These are phyloP conservation scores for Ellobium chinense DNA, from an alignment of 2,888 invertebrate genomes.

Conservation along the genomic window DNA sequence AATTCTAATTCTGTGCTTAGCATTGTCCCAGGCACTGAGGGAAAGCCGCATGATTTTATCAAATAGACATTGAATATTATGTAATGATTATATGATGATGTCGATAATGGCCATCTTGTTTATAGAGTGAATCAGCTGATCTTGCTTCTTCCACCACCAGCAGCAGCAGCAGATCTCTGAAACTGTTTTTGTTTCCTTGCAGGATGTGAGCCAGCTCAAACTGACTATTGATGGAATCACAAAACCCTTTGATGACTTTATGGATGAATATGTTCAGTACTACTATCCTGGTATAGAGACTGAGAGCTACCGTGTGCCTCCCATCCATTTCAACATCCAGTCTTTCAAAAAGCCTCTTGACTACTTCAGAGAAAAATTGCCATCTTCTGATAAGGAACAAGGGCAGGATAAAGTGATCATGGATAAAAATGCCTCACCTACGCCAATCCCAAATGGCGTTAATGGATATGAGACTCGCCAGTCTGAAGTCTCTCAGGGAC, in stretches of 20 bases:
- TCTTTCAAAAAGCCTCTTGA: conserved; percentile 25
- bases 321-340: conserved; percentile 51
- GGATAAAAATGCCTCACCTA: too few species aligned
- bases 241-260: conserved; percentile 40
- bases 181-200: neutral
- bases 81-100: too few species aligned
- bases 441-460: too few species aligned
- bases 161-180: too few species aligned
- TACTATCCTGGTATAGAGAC: conserved; percentile 38
- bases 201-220: conserved; percentile 39
- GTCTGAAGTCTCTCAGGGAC: neutral
- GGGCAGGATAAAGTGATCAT: too few species aligned
- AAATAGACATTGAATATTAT: too few species aligned
- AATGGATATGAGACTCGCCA: neutral
- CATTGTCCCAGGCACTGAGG: too few species aligned
- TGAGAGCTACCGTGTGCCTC: conserved; percentile 47
- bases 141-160: too few species aligned
- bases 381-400: neutral
- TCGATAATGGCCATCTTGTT: too few species aligned
- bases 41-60: too few species aligned
- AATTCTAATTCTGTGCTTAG: too few species aligned
- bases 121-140: too few species aligned
- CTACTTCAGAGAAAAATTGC: neutral
- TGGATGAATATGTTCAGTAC: conserved; percentile 44
- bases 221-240: conserved; percentile 46